phyloP scores from a whole-genome alignment of 2,113 vertebrate species.

The Grus americana region DNA sequence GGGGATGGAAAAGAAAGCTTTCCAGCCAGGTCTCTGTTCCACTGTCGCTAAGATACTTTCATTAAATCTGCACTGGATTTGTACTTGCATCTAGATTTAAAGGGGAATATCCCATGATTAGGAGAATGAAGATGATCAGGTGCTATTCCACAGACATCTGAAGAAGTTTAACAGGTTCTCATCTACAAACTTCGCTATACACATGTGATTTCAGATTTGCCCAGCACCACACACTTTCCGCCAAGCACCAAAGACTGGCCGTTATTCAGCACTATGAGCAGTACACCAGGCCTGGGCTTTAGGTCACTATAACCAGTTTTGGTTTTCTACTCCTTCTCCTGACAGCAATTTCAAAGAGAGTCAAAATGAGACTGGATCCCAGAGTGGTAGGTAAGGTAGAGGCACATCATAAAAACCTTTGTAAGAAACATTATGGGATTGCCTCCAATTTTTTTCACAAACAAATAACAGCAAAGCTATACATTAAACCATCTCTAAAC shows the following conservation, averaged over 20 bases:
- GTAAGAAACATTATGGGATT: neutral
- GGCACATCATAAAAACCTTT: neutral
- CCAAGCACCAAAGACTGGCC: neutral
- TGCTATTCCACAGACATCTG: neutral
- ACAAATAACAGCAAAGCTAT: neutral
- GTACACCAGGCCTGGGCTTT: neutral
- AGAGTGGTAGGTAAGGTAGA: neutral
- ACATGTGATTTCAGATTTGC: neutral
- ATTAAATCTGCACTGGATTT: neutral
- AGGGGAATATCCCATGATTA: neutral
- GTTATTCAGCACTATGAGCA: neutral
- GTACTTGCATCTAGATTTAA: neutral
- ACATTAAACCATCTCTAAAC: neutral
- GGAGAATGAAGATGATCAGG: neutral
- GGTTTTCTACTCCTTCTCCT: neutral
- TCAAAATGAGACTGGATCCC: neutral
- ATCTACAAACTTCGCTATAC: accelerated
- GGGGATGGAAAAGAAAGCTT: neutral
- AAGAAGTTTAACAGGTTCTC: neutral
- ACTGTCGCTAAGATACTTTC: neutral
- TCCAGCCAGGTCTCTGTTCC: neutral
- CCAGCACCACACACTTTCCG: neutral
- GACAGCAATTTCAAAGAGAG: neutral
- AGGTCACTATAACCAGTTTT: neutral
- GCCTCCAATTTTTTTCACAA: neutral